Percentiles rank a stretch among this genome's conserved stretches.
Conservation (phyloP, 2,888 invertebrate species). For the Campoplex capitator region DNA sequence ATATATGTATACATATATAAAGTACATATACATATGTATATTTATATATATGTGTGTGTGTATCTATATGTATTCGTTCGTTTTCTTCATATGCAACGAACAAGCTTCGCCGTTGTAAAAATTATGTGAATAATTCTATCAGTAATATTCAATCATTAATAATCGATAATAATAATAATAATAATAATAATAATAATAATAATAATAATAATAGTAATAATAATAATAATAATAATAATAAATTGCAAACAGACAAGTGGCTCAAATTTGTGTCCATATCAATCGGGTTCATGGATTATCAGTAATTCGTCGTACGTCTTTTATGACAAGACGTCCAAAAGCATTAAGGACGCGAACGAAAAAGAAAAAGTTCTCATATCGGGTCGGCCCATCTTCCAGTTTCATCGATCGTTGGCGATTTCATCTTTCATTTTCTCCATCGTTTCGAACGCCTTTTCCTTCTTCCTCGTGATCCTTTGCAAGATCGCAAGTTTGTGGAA, state of each 20-base stretch:
- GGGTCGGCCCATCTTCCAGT: conserved; percentile 61
- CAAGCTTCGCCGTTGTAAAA: conserved; percentile 61
- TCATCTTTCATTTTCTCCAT: background rate
- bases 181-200: conserved; percentile 69
- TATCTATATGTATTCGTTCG: conserved; percentile 56
- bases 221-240: conserved; percentile 69
- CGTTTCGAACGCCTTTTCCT: conserved; percentile 11
- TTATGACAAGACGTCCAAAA: conserved; percentile 23
- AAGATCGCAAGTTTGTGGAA: conserved; percentile 13
- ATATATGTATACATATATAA: conserved; percentile 6
- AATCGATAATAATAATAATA: conserved; percentile 68
- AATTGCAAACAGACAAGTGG: conserved; percentile 71
- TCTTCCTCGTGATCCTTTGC: conserved; percentile 2
- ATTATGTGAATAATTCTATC: conserved; percentile 62
- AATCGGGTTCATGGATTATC: conserved; percentile 70
- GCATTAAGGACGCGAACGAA: conserved; percentile 38
- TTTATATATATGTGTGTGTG: conserved; percentile 52
- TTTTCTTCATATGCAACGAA: conserved; percentile 58
- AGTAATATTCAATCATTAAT: conserved; percentile 62
- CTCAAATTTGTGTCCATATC: conserved; percentile 37
- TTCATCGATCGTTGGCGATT: conserved; percentile 58
- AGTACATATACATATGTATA: conserved; percentile 57
- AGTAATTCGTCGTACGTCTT: conserved; percentile 59
- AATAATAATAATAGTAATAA: conserved; percentile 66
- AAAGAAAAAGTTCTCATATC: conserved; percentile 49